Evolutionary conservation across 2,888 invertebrate species (phyloP), one percentile per base, ranked within the genome.

Genomic region (Homarus gammarus): DNA sequence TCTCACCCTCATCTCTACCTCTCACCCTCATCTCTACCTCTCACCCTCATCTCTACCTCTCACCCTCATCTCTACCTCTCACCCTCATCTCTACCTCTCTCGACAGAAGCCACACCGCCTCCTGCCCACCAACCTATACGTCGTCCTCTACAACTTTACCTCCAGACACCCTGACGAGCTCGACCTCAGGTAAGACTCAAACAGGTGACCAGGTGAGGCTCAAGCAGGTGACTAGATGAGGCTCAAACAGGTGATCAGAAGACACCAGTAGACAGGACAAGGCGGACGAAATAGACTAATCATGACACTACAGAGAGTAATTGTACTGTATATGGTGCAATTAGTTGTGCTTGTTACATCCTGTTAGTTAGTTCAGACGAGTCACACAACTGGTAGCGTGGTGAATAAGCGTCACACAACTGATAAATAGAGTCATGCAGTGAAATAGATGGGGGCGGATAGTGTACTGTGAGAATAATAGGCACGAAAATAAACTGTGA

Each of bases 121-220:
- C 72, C 95, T 98, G 90, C 97, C 98, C 38, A 97, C 97, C 90
- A 98, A 98, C 94, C 95, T 98, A 56, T 99, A 98, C 94, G 98
- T 99, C 90, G 97, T 98, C 79, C 95, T 99, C 72, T 99, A 98
- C 95, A 98, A 98, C 95, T 99, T 99, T 94, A 97, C 98, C 93
- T 97, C 98, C 0, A 96, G 98, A 89, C 98, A 98, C 94, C 96
- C 97, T 86, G 99, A 98, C 94, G 99, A 99, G 94, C 94, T 99
- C 93, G 98, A 99, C 93, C 95, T 99, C 56, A 98, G 98, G 96
- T 96, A 93, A 95, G 94, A 33, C 40, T 49, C 3, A 31, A 15
- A 93, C 2, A 15, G 44, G n/a, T n/a, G 22, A 51, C 22, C 5
- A 18, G 40, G 27, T 38, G 38, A 36, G 77, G 27, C 77, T 77